phyloP scores from a whole-genome alignment of 2,888 invertebrate species.

The Lacanobia wlatinum region DNA sequence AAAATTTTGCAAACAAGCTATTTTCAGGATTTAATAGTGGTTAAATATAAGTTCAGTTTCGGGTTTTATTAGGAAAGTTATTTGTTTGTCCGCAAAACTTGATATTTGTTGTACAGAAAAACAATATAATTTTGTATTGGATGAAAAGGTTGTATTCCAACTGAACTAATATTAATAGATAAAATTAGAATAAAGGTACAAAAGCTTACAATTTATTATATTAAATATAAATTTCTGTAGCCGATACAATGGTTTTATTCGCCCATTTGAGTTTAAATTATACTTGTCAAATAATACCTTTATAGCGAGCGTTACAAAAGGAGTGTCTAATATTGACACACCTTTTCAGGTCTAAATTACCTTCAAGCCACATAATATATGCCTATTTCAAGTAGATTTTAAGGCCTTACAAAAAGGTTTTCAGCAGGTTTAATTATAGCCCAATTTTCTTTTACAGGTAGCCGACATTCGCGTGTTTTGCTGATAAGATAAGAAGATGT shows the following conservation, averaged over 20 bases:
- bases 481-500: constrained; percentile 66
- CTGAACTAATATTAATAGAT: background rate
- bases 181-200: constrained; percentile 13
- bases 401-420: constrained; percentile 25
- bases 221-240: constrained; percentile 15
- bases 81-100: constrained; percentile 5
- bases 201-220: constrained; percentile 17
- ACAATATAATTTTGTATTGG: background rate
- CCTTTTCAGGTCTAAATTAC: constrained; percentile 7
- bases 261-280: constrained; percentile 11
- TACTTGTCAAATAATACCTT: constrained; percentile 21
- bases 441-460: constrained; percentile 68
- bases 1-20: constrained; percentile 26
- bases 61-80: constrained; percentile 13
- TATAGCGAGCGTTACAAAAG: constrained; percentile 1
- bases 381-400: constrained; percentile 1
- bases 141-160: background rate
- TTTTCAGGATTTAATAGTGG: constrained; percentile 7
- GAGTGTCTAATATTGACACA: constrained; percentile 22
- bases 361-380: constrained; percentile 1
- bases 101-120: background rate
- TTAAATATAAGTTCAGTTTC: constrained; percentile 12
- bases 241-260: constrained; percentile 13
- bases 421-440: constrained; percentile 54
- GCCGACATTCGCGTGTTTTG: constrained; percentile 42